Conservation (phyloP, 2,797 vertebrate species). For the Squalus acanthias region DNA sequence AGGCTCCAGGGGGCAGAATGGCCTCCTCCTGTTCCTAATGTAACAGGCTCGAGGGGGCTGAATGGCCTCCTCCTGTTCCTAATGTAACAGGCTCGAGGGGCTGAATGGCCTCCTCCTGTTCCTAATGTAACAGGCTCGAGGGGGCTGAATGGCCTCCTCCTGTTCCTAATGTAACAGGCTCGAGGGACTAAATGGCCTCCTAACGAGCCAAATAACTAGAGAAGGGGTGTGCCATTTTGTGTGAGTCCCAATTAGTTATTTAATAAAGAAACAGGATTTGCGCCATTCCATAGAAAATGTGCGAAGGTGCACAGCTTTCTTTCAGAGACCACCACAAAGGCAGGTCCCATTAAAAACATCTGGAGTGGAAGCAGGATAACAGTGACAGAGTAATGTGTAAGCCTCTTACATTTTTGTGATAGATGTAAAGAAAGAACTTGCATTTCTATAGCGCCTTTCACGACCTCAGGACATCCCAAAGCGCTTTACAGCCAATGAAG, state of each 20-base stretch:
- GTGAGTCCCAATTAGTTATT: background rate
- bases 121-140: too few relatives aligned
- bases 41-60: background rate
- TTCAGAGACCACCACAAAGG: background rate
- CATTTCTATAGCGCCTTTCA: background rate
- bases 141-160: too few relatives aligned
- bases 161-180: background rate
- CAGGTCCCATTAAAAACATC: background rate
- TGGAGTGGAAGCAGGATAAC: background rate
- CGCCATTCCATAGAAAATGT: too few relatives aligned
- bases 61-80: background rate
- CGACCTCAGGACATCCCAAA: background rate
- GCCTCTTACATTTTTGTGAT: background rate
- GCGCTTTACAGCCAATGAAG: background rate
- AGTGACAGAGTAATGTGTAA: background rate
- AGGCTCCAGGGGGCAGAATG: background rate
- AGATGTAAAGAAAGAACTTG: background rate
- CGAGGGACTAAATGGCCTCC: background rate
- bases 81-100: background rate
- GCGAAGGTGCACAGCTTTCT: background rate
- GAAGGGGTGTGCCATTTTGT: background rate
- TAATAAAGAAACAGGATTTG: too few relatives aligned
- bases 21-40: background rate
- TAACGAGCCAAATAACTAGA: background rate
- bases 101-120: too few relatives aligned